phyloP scores from a whole-genome alignment of 2,797 vertebrate species.

The Periparus ater region DNA sequence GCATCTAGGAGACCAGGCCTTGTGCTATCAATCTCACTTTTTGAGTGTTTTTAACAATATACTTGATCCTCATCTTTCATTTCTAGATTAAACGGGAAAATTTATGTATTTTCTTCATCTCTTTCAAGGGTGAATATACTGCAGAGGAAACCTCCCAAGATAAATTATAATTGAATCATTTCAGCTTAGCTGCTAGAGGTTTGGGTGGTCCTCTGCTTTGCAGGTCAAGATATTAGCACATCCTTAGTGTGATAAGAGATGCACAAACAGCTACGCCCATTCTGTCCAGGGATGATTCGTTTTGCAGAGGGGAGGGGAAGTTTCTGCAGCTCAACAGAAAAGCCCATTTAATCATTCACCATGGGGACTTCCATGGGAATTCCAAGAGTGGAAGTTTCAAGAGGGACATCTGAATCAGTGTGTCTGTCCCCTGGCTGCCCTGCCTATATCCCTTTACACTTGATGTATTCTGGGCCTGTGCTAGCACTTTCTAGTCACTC shows the following conservation, averaged over 20 bases:
- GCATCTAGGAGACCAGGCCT: background rate
- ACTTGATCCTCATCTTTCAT: background rate
- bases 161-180: constrained; percentile 23
- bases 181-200: background rate
- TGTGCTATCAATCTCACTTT: background rate
- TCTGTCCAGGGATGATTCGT: constrained; percentile 4
- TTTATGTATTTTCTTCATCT: constrained; percentile 3
- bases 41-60: background rate
- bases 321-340: constrained; percentile 26
- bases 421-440: background rate
- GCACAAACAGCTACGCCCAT: background rate
- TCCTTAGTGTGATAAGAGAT: constrained; percentile 50
- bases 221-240: constrained; percentile 54
- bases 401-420: background rate
- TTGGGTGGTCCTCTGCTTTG: constrained; percentile 33
- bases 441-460: background rate
- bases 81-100: background rate
- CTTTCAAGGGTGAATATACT: background rate
- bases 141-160: constrained; percentile 9
- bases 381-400: background rate
- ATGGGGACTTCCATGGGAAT: background rate
- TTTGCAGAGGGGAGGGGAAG: background rate
- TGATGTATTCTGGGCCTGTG: background rate
- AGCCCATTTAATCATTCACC: background rate
- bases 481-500: background rate